Evolutionary conservation across 2,113 vertebrate species (phyloP).

Genomic region (Apaloderma vittatum): DNA sequence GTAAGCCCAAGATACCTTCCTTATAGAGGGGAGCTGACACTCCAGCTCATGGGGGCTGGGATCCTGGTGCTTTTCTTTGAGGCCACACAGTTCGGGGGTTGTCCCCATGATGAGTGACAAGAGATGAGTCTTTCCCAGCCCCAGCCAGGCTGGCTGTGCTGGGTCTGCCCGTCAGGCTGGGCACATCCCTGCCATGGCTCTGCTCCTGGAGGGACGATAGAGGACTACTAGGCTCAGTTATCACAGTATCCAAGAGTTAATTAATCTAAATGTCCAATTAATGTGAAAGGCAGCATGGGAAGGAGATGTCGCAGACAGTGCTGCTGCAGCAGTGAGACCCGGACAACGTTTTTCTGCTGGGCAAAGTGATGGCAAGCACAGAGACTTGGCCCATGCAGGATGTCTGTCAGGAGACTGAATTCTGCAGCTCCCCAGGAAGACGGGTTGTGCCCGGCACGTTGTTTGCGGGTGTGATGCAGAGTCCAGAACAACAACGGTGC

Average conservation of each 20-base stretch:
- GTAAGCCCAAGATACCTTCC: accelerated
- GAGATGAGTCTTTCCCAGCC: background rate
- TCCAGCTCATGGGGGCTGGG: accelerated
- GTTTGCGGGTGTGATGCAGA: background rate
- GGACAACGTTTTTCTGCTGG: accelerated
- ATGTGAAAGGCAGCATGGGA: accelerated
- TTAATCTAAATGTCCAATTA: accelerated
- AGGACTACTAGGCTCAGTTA: accelerated
- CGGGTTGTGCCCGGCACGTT: background rate
- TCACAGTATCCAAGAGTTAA: background rate
- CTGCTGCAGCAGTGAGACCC: background rate
- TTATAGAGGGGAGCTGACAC: background rate
- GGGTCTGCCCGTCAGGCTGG: background rate
- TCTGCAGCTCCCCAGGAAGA: background rate
- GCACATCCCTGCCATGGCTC: accelerated
- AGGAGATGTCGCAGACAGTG: accelerated
- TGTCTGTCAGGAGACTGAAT: accelerated
- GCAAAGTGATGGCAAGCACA: background rate
- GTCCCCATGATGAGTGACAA: accelerated
- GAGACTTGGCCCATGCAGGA: accelerated
- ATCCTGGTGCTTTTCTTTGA: background rate
- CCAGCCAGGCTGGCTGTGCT: background rate
- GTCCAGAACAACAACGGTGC: background rate
- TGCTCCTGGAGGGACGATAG: accelerated
- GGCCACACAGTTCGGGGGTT: accelerated